phyloP scores from a whole-genome alignment of 1,140 invertebrate species.

The Ips typographus region DNA sequence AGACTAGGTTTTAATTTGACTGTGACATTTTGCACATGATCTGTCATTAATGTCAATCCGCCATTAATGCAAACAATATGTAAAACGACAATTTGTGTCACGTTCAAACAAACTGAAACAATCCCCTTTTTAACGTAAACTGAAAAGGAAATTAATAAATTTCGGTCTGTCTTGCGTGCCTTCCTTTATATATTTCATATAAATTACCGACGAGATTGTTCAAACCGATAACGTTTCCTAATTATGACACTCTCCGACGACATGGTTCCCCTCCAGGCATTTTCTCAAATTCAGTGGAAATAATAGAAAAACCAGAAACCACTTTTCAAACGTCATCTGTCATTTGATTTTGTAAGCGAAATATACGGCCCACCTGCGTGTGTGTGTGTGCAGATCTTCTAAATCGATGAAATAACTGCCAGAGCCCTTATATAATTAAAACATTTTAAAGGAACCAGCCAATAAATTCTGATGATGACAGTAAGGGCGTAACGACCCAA shows the following conservation, averaged over 20 bases:
- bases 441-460: no score
- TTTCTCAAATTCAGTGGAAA: no score
- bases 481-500: no score
- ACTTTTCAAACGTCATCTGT: no score
- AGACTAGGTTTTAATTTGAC: no score
- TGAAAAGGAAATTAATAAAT: constrained; percentile 4
- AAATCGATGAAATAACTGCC: no score
- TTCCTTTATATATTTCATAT: background rate
- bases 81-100: background rate
- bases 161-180: background rate
- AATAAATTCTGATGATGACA: no score
- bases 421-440: no score
- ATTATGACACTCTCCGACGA: background rate
- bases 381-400: background rate
- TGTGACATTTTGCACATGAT: no score
- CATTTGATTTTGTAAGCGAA: background rate
- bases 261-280: no score
- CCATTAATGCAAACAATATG: background rate
- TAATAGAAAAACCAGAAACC: no score
- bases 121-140: background rate
- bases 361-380: background rate
- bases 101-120: background rate
- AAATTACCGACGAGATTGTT: background rate
- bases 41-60: no score
- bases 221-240: background rate